Percentiles rank a stretch among this genome's conserved stretches.
Conservation (phyloP, 2,113 vertebrate genomes). For the Neolamprologus modestus region DNA sequence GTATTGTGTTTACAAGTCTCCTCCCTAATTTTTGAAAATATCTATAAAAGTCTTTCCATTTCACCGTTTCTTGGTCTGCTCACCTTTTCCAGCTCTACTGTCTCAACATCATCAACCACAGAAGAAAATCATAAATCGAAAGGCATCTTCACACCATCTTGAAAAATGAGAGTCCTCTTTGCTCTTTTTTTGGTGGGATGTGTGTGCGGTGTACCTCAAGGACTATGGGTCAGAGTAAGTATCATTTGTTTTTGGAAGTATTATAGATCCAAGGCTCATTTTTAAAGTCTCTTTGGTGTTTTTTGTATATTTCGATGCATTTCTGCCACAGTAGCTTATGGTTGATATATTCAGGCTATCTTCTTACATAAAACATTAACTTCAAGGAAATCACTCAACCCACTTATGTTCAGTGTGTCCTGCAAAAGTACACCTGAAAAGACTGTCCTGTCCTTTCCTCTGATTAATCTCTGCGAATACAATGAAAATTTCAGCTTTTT, state of each 20-base stretch:
- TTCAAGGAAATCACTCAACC: not conserved
- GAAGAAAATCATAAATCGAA: not conserved
- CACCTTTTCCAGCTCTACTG: not conserved
- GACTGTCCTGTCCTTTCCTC: not conserved
- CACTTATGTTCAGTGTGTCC: not conserved
- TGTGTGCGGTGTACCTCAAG: not conserved
- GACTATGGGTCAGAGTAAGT: slow-evolving; percentile 59
- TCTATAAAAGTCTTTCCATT: not conserved
- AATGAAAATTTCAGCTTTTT: not conserved
- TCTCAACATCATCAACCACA: not conserved
- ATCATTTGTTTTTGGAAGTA: not conserved
- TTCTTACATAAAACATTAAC: not conserved
- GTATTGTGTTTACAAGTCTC: not conserved
- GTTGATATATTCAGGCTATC: not conserved
- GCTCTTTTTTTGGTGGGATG: slow-evolving; percentile 27
- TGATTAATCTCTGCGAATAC: not conserved
- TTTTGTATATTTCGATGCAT: not conserved
- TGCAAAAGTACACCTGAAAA: not conserved
- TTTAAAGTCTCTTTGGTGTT: not conserved
- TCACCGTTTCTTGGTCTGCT: not conserved
- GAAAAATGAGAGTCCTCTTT: slow-evolving; percentile 46
- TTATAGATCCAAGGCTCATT: not conserved
- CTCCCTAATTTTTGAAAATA: not conserved
- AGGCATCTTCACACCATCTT: not conserved
- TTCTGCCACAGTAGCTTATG: not conserved